A percentile compares a stretch with the other conserved stretches of the same genome.
phyloP scores from a whole-genome alignment of 2,888 invertebrate genomes.

The Tipula lateralis region DNA sequence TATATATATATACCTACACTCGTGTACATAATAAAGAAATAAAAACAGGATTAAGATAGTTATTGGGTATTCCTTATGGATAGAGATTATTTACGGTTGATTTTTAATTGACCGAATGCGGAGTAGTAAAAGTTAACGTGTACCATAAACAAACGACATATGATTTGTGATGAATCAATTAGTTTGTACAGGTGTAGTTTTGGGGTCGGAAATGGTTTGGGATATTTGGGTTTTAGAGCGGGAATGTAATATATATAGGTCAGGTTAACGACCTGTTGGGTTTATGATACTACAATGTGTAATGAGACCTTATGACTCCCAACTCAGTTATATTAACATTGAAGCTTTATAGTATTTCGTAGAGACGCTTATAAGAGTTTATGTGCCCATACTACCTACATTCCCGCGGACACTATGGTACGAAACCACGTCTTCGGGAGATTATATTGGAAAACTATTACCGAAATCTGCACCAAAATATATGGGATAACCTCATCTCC shows the following conservation, averaged over 20 bases:
- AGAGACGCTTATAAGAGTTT: too few relatives aligned
- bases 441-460: too few relatives aligned
- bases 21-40: not conserved
- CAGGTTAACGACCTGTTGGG: not conserved
- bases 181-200: not conserved
- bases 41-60: not conserved
- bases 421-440: too few relatives aligned
- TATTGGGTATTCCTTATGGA: not conserved
- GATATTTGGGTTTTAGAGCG: not conserved
- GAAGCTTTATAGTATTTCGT: too few relatives aligned
- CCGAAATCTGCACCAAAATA: too few relatives aligned
- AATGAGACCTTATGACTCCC: too few relatives aligned
- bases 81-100: not conserved
- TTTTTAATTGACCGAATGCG: not conserved
- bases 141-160: too few relatives aligned
- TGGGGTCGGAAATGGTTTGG: not conserved
- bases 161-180: not conserved
- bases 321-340: too few relatives aligned
- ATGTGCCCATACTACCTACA: too few relatives aligned
- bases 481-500: too few relatives aligned
- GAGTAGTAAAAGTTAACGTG: not conserved
- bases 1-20: not conserved
- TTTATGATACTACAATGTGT: too few relatives aligned
- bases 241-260: not conserved
- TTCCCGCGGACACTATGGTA: too few relatives aligned